Percentiles rank a stretch among this genome's conserved stretches.
These are phyloP conservation scores for Troides oblongomaculatus DNA, from an alignment of 2,888 invertebrate species.

Conservation along the genomic window DNA sequence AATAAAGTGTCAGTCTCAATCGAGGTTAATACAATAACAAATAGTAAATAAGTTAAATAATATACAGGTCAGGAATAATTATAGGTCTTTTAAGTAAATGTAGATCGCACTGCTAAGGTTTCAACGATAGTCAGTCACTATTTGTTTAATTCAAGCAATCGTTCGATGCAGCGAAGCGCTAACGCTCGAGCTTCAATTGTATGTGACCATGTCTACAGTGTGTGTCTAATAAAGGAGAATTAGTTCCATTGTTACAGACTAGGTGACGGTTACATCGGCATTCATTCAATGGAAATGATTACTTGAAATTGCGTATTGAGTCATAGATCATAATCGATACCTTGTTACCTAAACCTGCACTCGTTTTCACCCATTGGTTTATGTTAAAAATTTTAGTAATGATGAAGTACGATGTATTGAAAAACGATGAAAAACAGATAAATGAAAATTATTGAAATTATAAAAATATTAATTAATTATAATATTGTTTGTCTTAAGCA, in stretches of 20 bases:
- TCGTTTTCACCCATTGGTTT: background rate
- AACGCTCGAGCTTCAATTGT: conserved; percentile 16
- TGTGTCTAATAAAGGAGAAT: conserved; percentile 23
- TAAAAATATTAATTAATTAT: no score
- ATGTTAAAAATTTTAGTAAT: no score
- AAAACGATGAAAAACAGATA: no score
- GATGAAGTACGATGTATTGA: no score
- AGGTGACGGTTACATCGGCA: conserved; percentile 12
- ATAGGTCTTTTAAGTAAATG: no score
- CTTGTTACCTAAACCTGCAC: background rate
- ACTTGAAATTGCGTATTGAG: background rate
- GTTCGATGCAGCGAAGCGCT: conserved; percentile 15
- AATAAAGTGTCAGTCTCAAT: no score
- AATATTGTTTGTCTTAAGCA: background rate
- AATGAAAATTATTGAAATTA: no score
- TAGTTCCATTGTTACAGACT: conserved; percentile 20
- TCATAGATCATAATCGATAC: background rate
- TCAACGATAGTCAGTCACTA: conserved; percentile 2
- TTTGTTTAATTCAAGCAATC: conserved; percentile 7
- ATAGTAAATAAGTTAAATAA: no score
- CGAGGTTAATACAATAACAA: no score
- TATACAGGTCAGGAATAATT: no score
- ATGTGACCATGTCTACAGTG: conserved; percentile 14
- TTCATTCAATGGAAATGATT: conserved; percentile 11
- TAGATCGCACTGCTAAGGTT: background rate